Evolutionary conservation across 1,140 invertebrate genomes (phyloP).

Genomic region (Drosophila subpulchrella): DNA sequence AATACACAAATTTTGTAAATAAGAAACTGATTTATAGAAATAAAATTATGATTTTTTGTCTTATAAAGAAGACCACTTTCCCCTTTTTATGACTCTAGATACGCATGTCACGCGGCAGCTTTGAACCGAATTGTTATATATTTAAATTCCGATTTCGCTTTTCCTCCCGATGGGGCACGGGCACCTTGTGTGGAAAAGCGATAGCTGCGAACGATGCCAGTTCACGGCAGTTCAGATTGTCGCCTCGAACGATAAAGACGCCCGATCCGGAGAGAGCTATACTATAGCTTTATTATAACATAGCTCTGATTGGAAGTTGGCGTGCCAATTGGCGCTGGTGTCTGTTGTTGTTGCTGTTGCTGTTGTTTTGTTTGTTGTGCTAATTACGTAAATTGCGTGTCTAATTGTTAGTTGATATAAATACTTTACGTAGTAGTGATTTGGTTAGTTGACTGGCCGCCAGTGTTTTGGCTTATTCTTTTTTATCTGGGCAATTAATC

Average conservation of each 20-base stretch:
- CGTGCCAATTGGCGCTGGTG: slow-evolving; percentile 44
- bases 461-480: slow-evolving; percentile 37
- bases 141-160: slow-evolving; percentile 58
- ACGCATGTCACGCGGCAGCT: slow-evolving; percentile 43
- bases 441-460: slow-evolving; percentile 53
- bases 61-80: neutral
- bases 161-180: slow-evolving; percentile 53
- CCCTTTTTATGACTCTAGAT: neutral
- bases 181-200: slow-evolving; percentile 69
- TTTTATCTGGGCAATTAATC: slow-evolving; percentile 60
- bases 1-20: neutral
- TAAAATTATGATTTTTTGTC: neutral
- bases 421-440: slow-evolving; percentile 71
- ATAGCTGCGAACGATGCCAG: slow-evolving; percentile 56
- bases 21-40: no score
- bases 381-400: slow-evolving; percentile 70
- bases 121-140: slow-evolving; percentile 40
- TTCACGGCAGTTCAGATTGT: slow-evolving; percentile 75
- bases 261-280: slow-evolving; percentile 30
- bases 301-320: slow-evolving; percentile 23
- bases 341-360: slow-evolving; percentile 40
- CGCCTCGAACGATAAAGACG: slow-evolving; percentile 61
- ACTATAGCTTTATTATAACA: slow-evolving; percentile 5
- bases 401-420: slow-evolving; percentile 35
- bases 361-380: slow-evolving; percentile 35